Evolutionary conservation across 2,888 invertebrate species (phyloP), one percentile per base, ranked within the genome.

Genomic region (Ypsolopha sequella): DNA sequence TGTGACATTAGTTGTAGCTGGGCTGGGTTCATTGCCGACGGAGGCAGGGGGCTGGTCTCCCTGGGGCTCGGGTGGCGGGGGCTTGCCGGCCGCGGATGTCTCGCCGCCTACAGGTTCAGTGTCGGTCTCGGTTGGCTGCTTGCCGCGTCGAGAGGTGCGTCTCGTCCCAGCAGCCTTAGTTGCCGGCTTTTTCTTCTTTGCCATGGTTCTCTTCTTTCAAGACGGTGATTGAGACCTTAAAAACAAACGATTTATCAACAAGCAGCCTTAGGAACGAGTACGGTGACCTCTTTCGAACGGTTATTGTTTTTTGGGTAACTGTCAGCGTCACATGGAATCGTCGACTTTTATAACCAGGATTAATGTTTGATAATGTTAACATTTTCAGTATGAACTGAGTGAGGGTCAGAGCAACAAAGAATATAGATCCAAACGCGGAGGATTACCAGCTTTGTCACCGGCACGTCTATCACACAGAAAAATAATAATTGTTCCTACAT

Each of bases 171-270:
- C 13, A 36, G 73, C 62, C 60, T 72, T 76, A 35, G 72, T 56
- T 54, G 75, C 67, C 62, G 78, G 71, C 70, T 82, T 85, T 66
- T 76, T 80, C 65, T 74, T 75, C 69, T 80, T 85, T 59, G 82
- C 84, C 84, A 84, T 85, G 61, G 63, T 64, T 54, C 53, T 61
- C 53, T 54, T 61, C 51, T 60, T 56, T 64, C 55, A 62, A 52
- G 51, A 56, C 61, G 63, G 59, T 65, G 60, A 64, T 69, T 64
- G 65, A 64, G 68, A 78, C 69, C 79, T 80, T 67, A 68, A 75
- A 63, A 51, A 52, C 52, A 57, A 58, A 61, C 36, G 55, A 57
- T 47, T 24, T 13, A 49, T 41, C 39, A 49, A 24, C 41, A 24
- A 7, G 33, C 13, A 41, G 10, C 39, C 24, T 34, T 11, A 34